Percentiles rank a stretch among this genome's conserved stretches.
These are phyloP conservation scores for Decapterus maruadsi DNA, from an alignment of 2,797 vertebrate genomes.

Conservation along the genomic window DNA sequence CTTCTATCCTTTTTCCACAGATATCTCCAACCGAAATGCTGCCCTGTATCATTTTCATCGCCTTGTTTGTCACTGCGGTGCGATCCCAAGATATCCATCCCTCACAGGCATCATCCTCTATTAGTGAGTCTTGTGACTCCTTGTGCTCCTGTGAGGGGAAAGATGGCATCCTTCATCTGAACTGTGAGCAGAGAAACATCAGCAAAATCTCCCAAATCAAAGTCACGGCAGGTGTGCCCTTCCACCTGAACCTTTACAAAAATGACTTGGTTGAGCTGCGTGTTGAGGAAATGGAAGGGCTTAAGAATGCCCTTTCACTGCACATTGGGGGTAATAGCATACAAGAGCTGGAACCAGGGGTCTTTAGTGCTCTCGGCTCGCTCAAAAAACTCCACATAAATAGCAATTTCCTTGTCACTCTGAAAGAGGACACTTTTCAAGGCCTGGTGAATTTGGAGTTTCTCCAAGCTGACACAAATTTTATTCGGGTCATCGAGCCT, in stretches of 20 bases:
- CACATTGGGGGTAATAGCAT: constrained; percentile 98
- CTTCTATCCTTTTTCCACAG: constrained; percentile 69
- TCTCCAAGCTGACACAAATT: constrained; percentile 98
- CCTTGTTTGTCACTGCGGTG: constrained; percentile 81
- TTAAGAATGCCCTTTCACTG: constrained; percentile 92
- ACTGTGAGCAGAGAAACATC: constrained; percentile 94
- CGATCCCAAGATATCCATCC: constrained; percentile 84
- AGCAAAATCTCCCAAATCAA: constrained; percentile 92
- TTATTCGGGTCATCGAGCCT: constrained; percentile 95
- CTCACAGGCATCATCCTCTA: constrained; percentile 79
- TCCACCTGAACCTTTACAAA: constrained; percentile 95
- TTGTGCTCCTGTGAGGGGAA: constrained; percentile 95
- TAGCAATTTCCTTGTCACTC: constrained; percentile 96
- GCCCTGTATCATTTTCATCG: constrained; percentile 88
- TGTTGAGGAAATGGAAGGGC: constrained; percentile 91
- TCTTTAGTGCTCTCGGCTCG: constrained; percentile 91
- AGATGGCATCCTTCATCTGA: constrained; percentile 92
- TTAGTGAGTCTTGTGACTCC: constrained; percentile 89
- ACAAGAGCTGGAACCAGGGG: constrained; percentile 94
- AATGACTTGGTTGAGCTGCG: constrained; percentile 92
- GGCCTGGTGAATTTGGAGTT: constrained; percentile 98
- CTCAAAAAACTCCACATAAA: constrained; percentile 98
- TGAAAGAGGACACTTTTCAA: constrained; percentile 97
- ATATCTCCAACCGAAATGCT: constrained; percentile 88
- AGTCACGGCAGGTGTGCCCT: constrained; percentile 90